Evolutionary conservation across 2,888 invertebrate species (phyloP), one percentile per base, ranked within the genome.

Genomic region (Trichacis sp.): DNA sequence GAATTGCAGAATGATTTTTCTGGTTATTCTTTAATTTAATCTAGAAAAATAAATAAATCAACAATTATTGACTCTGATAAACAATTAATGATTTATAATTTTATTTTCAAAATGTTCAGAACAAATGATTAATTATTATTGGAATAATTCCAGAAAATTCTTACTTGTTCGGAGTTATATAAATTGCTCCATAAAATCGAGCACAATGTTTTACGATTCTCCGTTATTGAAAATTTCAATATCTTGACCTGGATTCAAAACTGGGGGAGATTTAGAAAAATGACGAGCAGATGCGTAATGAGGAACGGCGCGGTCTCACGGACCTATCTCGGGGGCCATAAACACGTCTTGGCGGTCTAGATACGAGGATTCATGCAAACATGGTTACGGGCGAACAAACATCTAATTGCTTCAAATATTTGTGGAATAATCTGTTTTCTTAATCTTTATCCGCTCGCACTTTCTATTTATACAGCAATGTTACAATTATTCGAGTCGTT

Each of bases 381-480:
- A 80, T 65, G 68, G 74, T 77, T 80, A 80, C 78, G 71, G 78
- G 73, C 73, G 75, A 66, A 79, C 76, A 82, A 82, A 82, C 80
- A 82, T 71, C 77, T 82, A 82, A 82, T 82, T 82, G 78, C 76
- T 71, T 78, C 80, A 82, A 81, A 82, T 81, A 82, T 82, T 82
- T 82, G 80, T 76, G 59, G 77, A 78, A 79, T 82, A 75, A 82
- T 81, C 79, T 73, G 69, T 14, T 24, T 17, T 20, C 30, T 12
- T 29, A 14, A 45, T 43, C 29, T 12, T 50, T 19, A 15, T 50
- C 30, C 38, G 1, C 38, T 50, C n/a, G 36, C 24, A 18, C 42
- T 30, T 45, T 49, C 17, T n/a, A 17, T 49, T 49, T 18, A 45
- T n/a, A 40, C 40, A 9, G 9, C 9, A 3, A 12, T n/a, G n/a